A percentile compares a stretch with the other conserved stretches of the same genome.
Evolutionary conservation across 2,888 invertebrate species (phyloP).

Genomic region (Petrolisthes manimaculis): DNA sequence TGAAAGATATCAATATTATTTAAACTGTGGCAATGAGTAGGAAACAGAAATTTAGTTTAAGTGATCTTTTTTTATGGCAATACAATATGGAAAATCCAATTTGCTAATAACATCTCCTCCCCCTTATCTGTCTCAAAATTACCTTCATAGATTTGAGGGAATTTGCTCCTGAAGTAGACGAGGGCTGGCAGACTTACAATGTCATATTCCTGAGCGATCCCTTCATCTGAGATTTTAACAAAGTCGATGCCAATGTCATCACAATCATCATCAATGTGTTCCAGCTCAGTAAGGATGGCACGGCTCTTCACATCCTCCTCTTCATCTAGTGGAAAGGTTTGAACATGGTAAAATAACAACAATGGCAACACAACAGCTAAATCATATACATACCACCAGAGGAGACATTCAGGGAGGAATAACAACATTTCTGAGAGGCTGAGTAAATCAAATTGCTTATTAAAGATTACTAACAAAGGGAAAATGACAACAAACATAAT

Average conservation of each 20-base stretch:
- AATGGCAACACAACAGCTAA: neutral
- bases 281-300: conserved; percentile 84
- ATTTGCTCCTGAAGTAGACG: conserved; percentile 79
- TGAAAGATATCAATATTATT: too few relatives aligned
- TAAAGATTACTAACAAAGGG: neutral
- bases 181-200: conserved; percentile 81
- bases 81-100: too few relatives aligned
- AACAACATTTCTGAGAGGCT: neutral
- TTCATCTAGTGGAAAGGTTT: conserved; percentile 76
- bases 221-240: conserved; percentile 86
- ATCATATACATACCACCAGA: neutral
- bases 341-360: neutral
- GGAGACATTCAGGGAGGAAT: neutral
- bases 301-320: conserved; percentile 88
- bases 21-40: too few relatives aligned
- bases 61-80: too few relatives aligned
- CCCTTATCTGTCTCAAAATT: conserved; percentile 13
- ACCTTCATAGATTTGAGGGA: conserved; percentile 82
- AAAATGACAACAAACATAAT: neutral
- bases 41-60: too few relatives aligned
- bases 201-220: conserved; percentile 83
- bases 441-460: neutral
- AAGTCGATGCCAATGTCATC: conserved; percentile 92
- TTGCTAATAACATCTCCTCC: neutral
- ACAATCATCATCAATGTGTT: conserved; percentile 94